Percentiles rank a stretch among this genome's conserved stretches.
Conservation (phyloP, 2,797 vertebrate genomes). For the Hemitrygon akajei region DNA sequence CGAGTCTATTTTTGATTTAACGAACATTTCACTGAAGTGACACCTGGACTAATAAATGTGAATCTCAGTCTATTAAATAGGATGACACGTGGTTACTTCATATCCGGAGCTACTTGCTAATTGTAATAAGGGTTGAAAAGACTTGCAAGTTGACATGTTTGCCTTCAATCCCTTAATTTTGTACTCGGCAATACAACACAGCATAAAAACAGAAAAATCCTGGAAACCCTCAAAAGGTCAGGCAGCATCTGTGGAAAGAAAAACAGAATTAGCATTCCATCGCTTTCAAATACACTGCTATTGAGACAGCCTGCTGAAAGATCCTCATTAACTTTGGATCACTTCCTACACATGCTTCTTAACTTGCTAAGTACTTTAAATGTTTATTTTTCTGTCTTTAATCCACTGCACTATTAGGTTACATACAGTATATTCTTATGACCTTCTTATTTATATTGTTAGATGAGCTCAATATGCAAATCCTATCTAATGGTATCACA, state of each 20-base stretch:
- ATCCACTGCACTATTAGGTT: background rate
- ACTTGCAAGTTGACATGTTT: background rate
- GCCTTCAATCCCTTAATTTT: background rate
- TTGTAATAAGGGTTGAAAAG: background rate
- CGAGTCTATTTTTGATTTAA: background rate
- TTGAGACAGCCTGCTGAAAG: too few species aligned
- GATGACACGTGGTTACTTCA: background rate
- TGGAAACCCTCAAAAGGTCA: too few species aligned
- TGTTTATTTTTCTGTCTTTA: too few species aligned
- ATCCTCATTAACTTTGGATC: too few species aligned
- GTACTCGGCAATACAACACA: too few species aligned
- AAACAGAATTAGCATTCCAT: too few species aligned
- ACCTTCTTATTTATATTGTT: background rate
- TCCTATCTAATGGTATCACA: background rate
- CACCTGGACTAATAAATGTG: background rate
- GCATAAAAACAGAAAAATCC: too few species aligned
- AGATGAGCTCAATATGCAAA: background rate
- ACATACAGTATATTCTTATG: background rate
- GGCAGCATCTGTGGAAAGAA: too few species aligned
- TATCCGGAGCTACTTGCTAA: background rate
- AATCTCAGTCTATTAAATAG: background rate
- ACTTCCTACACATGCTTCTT: too few species aligned
- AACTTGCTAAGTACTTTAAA: too few species aligned
- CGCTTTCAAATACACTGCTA: too few species aligned
- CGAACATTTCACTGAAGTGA: background rate